These are phyloP conservation scores for Patella depressa DNA, from an alignment of 2,888 invertebrate genomes.

Conservation along the genomic window DNA sequence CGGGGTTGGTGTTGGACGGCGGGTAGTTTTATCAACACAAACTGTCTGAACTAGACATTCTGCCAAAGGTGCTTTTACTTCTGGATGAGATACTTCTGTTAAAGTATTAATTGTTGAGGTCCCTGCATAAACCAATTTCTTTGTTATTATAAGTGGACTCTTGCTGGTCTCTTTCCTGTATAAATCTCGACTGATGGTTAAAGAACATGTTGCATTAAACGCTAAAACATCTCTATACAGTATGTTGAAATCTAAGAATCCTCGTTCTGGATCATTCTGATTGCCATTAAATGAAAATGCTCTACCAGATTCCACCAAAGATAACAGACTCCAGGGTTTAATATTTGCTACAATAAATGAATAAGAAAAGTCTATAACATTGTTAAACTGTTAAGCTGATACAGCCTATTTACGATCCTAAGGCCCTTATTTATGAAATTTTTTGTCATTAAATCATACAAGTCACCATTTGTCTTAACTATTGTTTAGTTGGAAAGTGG, in stretches of 20 bases:
- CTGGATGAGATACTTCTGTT: slow-evolving; percentile 15
- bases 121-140: slow-evolving; percentile 23
- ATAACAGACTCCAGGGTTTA: slow-evolving; percentile 19
- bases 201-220: slow-evolving; percentile 22
- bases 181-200: slow-evolving; percentile 18
- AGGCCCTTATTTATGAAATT: too few relatives aligned
- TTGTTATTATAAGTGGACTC: slow-evolving; percentile 24
- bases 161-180: slow-evolving; percentile 21
- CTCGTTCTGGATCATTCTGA: background rate
- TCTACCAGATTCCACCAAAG: slow-evolving; percentile 26
- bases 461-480: too few relatives aligned
- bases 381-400: too few relatives aligned
- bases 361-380: background rate
- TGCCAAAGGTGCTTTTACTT: slow-evolving; percentile 14
- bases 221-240: slow-evolving; percentile 18
- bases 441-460: too few relatives aligned
- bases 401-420: too few relatives aligned
- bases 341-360: slow-evolving; percentile 14
- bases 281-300: slow-evolving; percentile 23
- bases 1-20: slow-evolving; percentile 25
- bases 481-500: too few relatives aligned
- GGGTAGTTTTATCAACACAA: slow-evolving; percentile 21
- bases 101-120: slow-evolving; percentile 20
- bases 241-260: slow-evolving; percentile 23
- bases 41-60: slow-evolving; percentile 30